Evolutionary conservation across 2,888 invertebrate species (phyloP).

Genomic region (Ditylenchus weischeri): DNA sequence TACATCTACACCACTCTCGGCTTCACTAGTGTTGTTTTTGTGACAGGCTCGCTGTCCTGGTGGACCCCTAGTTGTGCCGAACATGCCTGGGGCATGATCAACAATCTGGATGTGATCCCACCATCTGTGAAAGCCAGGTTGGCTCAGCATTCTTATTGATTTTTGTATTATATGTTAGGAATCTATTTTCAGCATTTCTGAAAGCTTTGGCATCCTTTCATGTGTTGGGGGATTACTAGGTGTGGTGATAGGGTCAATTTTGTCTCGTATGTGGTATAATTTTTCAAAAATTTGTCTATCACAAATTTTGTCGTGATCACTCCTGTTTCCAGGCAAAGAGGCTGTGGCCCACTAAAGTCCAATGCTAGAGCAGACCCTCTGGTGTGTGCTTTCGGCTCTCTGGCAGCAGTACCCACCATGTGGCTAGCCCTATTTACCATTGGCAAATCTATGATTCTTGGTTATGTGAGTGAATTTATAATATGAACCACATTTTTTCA

Average conservation of each 20-base stretch:
- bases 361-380: slow-evolving; percentile 61
- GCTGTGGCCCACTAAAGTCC: not conserved
- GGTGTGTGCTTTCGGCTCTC: slow-evolving; percentile 83
- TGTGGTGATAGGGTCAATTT: slow-evolving; percentile 3
- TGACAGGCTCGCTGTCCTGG: slow-evolving; percentile 83
- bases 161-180: too few relatives aligned
- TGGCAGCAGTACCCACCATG: slow-evolving; percentile 73
- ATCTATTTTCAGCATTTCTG: not conserved
- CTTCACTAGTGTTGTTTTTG: slow-evolving; percentile 95
- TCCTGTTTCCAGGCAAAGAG: slow-evolving; percentile 6
- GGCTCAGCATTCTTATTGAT: not conserved
- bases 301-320: not conserved
- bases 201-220: slow-evolving; percentile 11
- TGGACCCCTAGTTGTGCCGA: slow-evolving; percentile 66
- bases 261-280: slow-evolving; percentile 16
- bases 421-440: slow-evolving; percentile 65
- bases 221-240: slow-evolving; percentile 12
- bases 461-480: slow-evolving; percentile 1
- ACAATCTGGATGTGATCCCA: not conserved
- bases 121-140: not conserved
- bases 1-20: slow-evolving; percentile 89
- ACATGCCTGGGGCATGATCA: slow-evolving; percentile 30
- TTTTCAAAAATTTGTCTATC: not conserved
- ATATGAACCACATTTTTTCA: not conserved
- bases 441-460: slow-evolving; percentile 7